These are phyloP conservation scores for Candoia aspera DNA, from an alignment of 2,113 vertebrate genomes.

Conservation along the genomic window DNA sequence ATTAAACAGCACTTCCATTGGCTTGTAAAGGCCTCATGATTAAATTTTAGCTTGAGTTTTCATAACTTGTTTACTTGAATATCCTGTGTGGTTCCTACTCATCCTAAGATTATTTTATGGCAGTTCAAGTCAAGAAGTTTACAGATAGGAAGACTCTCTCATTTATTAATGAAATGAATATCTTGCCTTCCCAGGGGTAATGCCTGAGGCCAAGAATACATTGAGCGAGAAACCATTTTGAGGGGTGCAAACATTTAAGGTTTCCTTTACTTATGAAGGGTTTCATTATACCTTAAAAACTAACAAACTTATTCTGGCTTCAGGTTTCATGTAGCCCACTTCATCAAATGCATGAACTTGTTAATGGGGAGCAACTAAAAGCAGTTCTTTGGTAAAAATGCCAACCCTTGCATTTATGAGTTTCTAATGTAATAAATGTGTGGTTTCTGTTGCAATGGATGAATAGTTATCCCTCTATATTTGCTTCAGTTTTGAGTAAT, in stretches of 20 bases:
- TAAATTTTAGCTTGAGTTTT: slow-evolving; percentile 18
- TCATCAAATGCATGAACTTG: neutral
- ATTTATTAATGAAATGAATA: neutral
- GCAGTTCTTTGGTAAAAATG: neutral
- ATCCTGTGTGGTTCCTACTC: slow-evolving; percentile 14
- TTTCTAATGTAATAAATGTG: neutral
- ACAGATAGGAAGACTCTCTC: neutral
- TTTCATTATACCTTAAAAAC: neutral
- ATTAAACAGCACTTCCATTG: neutral
- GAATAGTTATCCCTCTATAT: neutral
- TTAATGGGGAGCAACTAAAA: neutral
- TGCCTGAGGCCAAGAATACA: neutral
- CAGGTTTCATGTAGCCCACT: neutral
- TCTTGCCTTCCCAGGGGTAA: neutral
- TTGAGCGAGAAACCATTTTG: neutral
- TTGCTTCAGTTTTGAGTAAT: neutral
- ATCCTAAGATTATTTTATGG: slow-evolving; percentile 19
- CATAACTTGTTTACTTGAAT: neutral
- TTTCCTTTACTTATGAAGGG: neutral
- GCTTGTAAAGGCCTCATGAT: neutral
- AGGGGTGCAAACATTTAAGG: neutral
- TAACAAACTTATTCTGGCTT: neutral
- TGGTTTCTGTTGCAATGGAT: neutral
- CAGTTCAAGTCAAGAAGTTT: neutral
- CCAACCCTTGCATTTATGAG: neutral